These are phyloP conservation scores for Laticauda laticaudata DNA, from an alignment of 2,113 vertebrate genomes.

Conservation along the genomic window DNA sequence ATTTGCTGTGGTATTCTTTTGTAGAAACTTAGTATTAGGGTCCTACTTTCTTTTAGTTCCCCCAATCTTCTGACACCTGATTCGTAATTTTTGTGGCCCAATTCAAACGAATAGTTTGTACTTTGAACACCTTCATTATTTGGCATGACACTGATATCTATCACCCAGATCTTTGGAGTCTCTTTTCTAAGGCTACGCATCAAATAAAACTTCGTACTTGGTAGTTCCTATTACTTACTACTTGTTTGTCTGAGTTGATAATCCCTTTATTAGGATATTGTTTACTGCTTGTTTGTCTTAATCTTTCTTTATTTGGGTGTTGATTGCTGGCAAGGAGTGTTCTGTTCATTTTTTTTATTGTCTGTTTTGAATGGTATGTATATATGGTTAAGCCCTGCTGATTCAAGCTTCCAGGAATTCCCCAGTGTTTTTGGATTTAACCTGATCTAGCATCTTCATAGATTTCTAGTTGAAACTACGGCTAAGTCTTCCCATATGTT, in stretches of 20 bases:
- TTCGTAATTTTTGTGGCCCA: background rate
- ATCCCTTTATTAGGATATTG: background rate
- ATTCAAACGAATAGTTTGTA: background rate
- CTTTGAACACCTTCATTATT: background rate
- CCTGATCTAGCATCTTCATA: background rate
- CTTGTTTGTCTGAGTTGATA: background rate
- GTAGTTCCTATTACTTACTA: background rate
- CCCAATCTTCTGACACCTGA: background rate
- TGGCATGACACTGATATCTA: background rate
- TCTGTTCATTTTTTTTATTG: background rate
- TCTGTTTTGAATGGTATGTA: background rate
- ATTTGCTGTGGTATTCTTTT: background rate
- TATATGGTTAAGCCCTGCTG: background rate
- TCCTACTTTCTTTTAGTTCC: background rate
- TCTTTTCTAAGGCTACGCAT: background rate
- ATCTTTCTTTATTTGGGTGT: background rate
- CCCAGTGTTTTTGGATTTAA: background rate
- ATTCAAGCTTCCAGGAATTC: background rate
- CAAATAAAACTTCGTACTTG: background rate
- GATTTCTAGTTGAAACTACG: background rate
- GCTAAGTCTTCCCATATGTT: background rate
- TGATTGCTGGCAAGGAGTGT: background rate
- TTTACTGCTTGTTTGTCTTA: background rate
- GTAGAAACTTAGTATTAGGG: background rate
- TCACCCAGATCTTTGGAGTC: background rate